Base-by-base conservation (phyloP, 2,113 vertebrate genomes). In the Arothron firmamentum region DNA sequence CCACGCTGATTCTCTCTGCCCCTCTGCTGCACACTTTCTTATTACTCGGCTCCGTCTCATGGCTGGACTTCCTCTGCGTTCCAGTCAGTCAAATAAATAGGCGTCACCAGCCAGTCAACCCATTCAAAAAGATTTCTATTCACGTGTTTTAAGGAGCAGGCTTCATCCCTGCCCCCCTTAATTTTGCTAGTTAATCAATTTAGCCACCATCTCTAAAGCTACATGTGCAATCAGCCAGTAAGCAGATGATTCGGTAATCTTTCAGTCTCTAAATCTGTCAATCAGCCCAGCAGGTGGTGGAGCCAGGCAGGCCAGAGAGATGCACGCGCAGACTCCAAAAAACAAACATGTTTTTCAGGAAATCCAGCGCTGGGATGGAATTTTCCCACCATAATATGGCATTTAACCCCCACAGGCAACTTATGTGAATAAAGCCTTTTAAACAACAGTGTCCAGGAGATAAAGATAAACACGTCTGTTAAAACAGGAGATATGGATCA, bases 321-420 rank as follows among this genome's bases (percentile, higher is more conserved):
- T 21, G 3, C 2, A 13, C 14, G 49, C 56, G 18, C 20, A 79
- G 59, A 67, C 70, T 50, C 42, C 43, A 72, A 65, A 77, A 83
- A 82, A 85, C 53, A 86, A 86, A 86, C 84, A 83, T 88, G 83
- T 88, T 88, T 86, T 88, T 83, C 78, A 83, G 81, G 82, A 80
- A 79, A 72, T 50, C 3, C 34, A 55, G 62, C 66, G 42, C 14
- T 51, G 21, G 43, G 47, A n/a, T 62, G 79, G 84, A 85, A 87
- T 84, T 81, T 89, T 86, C 86, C 88, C 11, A 46, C 23, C 54
- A 54, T 25, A 62, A 62, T 52, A 38, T 38, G 34, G 4, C 34
- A 10, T 38, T 38, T 38, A 10, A 38, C 34, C 34, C 25, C 34
- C 34, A 38, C 34, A 38, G 34, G 9, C 12, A 2, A 1, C 1